Evolutionary conservation across 2,113 vertebrate species (phyloP), one percentile per base, ranked within the genome.

Genomic region (Festucalex cinctus): DNA sequence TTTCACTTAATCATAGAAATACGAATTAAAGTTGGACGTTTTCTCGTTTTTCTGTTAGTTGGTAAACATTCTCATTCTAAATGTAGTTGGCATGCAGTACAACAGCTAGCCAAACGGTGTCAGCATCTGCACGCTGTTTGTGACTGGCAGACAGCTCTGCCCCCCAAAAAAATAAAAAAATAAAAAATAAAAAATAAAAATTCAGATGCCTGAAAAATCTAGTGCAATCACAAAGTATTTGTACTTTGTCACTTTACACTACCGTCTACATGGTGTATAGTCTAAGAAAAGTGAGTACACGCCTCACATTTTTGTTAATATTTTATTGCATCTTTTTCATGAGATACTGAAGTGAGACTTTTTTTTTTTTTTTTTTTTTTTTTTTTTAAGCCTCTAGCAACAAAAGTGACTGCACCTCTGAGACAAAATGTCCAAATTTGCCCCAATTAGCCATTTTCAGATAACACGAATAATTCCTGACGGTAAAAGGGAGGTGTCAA

Each of bases 111-210:
- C 85, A 80, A 83, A 71, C 0, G 10, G 53, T 72, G 87, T 74
- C 84, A 85, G 83, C 80, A 37, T 83, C 66, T 62, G 43, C 71
- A 20, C 77, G 59, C 43, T 12, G 41, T 68, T 62, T 32, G 6
- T 56, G 24, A 56, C 53, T 56, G 13, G 24, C 10, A 28, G 24
- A 17, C 1, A 14, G 41, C 37, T 12, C 32, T n/a, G n/a, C n/a
- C n/a, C n/a, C n/a, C n/a, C n/a, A n/a, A n/a, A 37, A 32, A 19
- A 37, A 22, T 48, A 36, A 26, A 14, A 8, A 53, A 10, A 16
- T 28, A 26, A 56, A 28, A 56, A 57, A 57, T 12, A 14, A 56
- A 57, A 57, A 5, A 19, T 3, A 17, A 6, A 57, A 56, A 12
- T 13, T 32, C 14, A 57, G 54, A 16, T 17, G 28, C n/a, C 1